phyloP scores from a whole-genome alignment of 2,797 vertebrate genomes.

The Peromyscus attwateri region DNA sequence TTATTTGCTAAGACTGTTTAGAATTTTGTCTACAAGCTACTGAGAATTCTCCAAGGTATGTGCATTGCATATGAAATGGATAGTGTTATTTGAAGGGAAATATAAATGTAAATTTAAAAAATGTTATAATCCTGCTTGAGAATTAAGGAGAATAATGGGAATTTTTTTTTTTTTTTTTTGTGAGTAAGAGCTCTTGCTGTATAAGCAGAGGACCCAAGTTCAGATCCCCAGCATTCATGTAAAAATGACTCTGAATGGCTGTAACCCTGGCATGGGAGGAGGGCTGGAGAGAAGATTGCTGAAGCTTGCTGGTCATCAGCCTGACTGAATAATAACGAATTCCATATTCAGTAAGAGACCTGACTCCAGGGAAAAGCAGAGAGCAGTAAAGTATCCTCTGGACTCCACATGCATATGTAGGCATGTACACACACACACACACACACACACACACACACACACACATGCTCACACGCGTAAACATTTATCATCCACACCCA shows the following conservation, averaged over 20 bases:
- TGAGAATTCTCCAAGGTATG: neutral
- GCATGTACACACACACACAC: neutral
- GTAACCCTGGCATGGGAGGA: neutral
- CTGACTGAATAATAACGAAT: neutral
- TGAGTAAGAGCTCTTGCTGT: neutral
- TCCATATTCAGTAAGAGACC: neutral
- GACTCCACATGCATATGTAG: neutral
- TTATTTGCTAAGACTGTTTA: too few species aligned
- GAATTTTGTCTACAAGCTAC: too few species aligned
- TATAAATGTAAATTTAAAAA: neutral
- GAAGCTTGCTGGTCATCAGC: neutral
- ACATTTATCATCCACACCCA: neutral
- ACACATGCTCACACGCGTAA: neutral
- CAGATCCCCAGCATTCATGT: neutral
- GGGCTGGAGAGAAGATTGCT: neutral
- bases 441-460: too few species aligned
- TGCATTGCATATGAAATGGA: neutral
- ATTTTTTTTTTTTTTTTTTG: neutral
- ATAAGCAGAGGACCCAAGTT: neutral
- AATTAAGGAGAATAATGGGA: neutral
- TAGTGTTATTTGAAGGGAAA: neutral
- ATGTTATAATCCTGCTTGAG: neutral
- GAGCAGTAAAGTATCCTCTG: neutral
- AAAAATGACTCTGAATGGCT: neutral
- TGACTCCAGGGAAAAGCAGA: neutral